Evolutionary conservation across 2,113 vertebrate species (phyloP).

Genomic region (Antennarius striatus): DNA sequence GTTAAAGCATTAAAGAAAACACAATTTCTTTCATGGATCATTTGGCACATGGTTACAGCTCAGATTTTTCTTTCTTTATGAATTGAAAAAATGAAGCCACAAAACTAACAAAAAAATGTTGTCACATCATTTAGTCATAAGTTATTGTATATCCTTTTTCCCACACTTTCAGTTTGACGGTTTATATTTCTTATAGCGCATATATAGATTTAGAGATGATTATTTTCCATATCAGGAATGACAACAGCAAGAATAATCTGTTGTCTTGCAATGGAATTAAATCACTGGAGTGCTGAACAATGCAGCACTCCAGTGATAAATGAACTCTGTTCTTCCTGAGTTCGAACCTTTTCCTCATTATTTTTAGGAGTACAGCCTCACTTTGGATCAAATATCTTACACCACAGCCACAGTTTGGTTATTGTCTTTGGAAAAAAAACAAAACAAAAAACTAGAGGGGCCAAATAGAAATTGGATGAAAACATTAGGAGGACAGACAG

Average conservation of each 20-base stretch:
- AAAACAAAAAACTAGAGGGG: neutral
- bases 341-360: conserved; percentile 5
- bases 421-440: conserved; percentile 11
- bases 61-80: no score
- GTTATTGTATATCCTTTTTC: no score
- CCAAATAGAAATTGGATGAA: neutral
- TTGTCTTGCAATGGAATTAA: neutral
- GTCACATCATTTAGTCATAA: no score
- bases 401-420: neutral
- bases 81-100: no score
- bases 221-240: neutral
- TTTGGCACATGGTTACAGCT: no score
- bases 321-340: neutral
- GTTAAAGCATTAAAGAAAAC: no score
- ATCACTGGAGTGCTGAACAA: neutral
- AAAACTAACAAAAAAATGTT: no score
- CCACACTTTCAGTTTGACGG: no score
- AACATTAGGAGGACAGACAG: no score
- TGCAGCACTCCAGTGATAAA: neutral
- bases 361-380: conserved; percentile 8
- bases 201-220: no score
- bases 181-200: no score
- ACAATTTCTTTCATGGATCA: no score
- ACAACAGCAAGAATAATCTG: neutral
- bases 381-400: conserved; percentile 16